Evolutionary conservation across 2,888 invertebrate species (phyloP).

Genomic region (Drosophila nr. fundita): DNA sequence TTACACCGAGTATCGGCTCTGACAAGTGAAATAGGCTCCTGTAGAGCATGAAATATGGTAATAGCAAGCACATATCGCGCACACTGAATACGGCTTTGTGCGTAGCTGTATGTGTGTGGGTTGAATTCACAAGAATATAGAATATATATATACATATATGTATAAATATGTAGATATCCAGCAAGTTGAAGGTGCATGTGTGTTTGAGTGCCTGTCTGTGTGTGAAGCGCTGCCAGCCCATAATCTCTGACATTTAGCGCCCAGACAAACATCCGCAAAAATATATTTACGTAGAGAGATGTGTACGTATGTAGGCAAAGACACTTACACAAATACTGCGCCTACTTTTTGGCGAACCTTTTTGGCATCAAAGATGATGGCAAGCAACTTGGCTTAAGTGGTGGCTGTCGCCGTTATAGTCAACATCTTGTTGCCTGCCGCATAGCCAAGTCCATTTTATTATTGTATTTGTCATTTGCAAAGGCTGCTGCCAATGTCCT

Average conservation of each 20-base stretch:
- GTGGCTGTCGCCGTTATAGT: not conserved
- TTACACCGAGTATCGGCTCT: conserved; percentile 42
- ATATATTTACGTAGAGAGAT: not conserved
- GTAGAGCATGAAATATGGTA: conserved; percentile 77
- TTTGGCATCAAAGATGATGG: conserved; percentile 26
- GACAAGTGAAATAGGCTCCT: conserved; percentile 70
- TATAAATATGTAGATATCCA: conserved; percentile 29
- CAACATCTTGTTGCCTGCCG: conserved; percentile 9
- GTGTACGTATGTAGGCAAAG: conserved; percentile 4
- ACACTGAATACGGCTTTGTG: conserved; percentile 1
- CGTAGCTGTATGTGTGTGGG: conserved; percentile 7
- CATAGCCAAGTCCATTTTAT: conserved; percentile 23
- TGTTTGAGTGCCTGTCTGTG: conserved; percentile 26
- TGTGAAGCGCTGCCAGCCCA: conserved; percentile 44
- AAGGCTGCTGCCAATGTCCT: conserved; percentile 34
- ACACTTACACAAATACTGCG: conserved; percentile 29
- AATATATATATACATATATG: conserved; percentile 31
- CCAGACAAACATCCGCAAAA: conserved; percentile 23
- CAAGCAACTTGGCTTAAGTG: conserved; percentile 42
- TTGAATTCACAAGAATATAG: conserved; percentile 35
- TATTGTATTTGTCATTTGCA: conserved; percentile 28
- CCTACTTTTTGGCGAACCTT: conserved; percentile 58
- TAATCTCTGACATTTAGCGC: conserved; percentile 63
- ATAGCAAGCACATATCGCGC: conserved; percentile 40
- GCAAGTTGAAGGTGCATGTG: conserved; percentile 30